Evolutionary conservation across 1,140 invertebrate species (phyloP).

Genomic region (Drosophila pruinosa): DNA sequence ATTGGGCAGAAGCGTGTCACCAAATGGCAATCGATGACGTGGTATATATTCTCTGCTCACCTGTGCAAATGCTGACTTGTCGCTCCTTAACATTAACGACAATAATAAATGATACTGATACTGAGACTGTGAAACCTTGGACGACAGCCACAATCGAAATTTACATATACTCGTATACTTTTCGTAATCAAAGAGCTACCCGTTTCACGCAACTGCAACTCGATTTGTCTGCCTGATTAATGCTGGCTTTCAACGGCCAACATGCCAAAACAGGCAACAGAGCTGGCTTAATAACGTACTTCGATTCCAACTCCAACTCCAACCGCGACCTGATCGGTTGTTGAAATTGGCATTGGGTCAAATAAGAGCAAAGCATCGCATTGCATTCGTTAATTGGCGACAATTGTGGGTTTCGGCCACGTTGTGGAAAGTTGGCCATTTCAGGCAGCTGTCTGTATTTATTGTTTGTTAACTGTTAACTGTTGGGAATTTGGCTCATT

Average conservation of each 20-base stretch:
- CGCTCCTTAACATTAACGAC: slow-evolving; percentile 69
- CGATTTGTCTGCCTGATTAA: slow-evolving; percentile 69
- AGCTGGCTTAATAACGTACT: slow-evolving; percentile 17
- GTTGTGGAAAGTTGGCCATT: slow-evolving; percentile 49
- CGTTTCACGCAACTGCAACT: slow-evolving; percentile 61
- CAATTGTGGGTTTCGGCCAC: slow-evolving; percentile 54
- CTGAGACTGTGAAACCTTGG: slow-evolving; percentile 55
- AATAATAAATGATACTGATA: slow-evolving; percentile 66
- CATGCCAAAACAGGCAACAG: slow-evolving; percentile 3
- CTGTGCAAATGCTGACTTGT: slow-evolving; percentile 61
- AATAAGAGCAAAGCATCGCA: slow-evolving; percentile 33
- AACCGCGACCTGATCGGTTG: not conserved
- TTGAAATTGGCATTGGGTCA: slow-evolving; percentile 28
- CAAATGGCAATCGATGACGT: slow-evolving; percentile 4
- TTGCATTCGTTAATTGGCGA: slow-evolving; percentile 60
- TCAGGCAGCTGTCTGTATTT: slow-evolving; percentile 17
- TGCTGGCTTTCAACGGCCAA: slow-evolving; percentile 34
- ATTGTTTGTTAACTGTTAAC: no score
- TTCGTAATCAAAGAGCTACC: slow-evolving; percentile 65
- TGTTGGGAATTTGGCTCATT: slow-evolving; percentile 33
- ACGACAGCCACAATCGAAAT: slow-evolving; percentile 48
- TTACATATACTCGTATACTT: slow-evolving; percentile 67
- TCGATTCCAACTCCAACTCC: not conserved
- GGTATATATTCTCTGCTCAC: not conserved
- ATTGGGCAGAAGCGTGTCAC: slow-evolving; percentile 72